Evolutionary conservation across 2,113 vertebrate species (phyloP), one percentile per base, ranked within the genome.

Genomic region (Leucopternis melanops): DNA sequence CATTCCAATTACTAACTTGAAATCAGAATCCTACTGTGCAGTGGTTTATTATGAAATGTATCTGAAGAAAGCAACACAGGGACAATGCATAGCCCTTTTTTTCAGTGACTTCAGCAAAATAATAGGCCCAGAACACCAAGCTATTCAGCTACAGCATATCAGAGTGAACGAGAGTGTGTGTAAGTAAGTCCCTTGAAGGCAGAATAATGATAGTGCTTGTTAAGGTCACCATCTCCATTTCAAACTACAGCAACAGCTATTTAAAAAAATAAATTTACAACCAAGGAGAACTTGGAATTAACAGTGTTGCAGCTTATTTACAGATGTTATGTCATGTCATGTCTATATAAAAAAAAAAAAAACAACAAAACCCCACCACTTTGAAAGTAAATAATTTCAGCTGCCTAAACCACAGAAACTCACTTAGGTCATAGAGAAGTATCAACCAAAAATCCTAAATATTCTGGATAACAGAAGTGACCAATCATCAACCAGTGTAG

Each of bases 221-320:
- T 94, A 84, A 93, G 87, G 80, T 90, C 92, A 96, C 59, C 18
- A 61, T 75, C 90, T 94, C 89, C 21, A 61, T 65, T 91, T 81
- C 86, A 81, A 86, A 85, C 44, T 69, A 6, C 58, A 92, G 61
- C 59, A 94, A 55, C 40, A 89, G 14, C 62, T 77, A 50, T 84
- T 94, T 82, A 75, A 94, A 82, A 90, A 90, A 88, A 86, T 18
- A 65, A 71, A 82, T 65, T 78, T 83, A 32, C 36, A 79, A 34
- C 11, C 27, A 44, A 45, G 80, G 71, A 72, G 79, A 92, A 54
- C 63, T 62, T 42, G n/a, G 77, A 61, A 63, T 89, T 38, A 38
- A 18, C 40, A 59, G 36, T 12, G 4, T 26, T 77, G 59, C 69
- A 54, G 50, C 9, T 1, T 52, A 65, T 72, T 74, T 71, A 84